Base-by-base conservation (phyloP, 1,140 invertebrate species). In the Amyelois transitella region DNA sequence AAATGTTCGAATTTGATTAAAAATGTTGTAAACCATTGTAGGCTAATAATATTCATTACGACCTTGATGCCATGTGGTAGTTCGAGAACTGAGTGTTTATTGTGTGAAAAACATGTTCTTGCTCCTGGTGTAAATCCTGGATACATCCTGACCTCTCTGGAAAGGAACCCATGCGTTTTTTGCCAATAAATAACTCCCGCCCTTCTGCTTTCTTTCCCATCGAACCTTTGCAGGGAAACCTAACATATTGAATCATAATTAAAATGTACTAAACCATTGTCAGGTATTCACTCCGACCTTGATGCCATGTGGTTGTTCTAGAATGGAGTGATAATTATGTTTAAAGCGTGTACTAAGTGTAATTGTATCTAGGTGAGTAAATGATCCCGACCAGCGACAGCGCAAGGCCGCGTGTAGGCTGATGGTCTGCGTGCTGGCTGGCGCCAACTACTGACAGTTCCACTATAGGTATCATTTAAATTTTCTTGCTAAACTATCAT, bases 291-390 rank as follows among this genome's bases (percentile, higher is more conserved):
- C n/a, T n/a, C n/a, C n/a, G 17, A 14, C 32, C 32, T 38, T 38
- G 32, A 14, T 14, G 32, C 32, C 32, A 38, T 38, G 32, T 38
- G 32, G 32, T 32, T 38, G 32, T 38, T 1, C 2, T 1, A 58
- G 52, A 65, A 55, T 47, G 60, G 47, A 49, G 49, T 53, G 64
- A 50, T 63, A 66, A 60, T 60, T 55, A 66, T 28, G n/a, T 69
- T 67, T 66, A 52, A 51, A 52, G 54, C 45, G 59, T 56, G 57
- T 69, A 62, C 64, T 64, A 54, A 54, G 38, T 72, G 77, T 78
- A 82, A 80, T 75, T 71, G 65, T 78, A 82, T 80, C 73, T 75
- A 73, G 65, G 58, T 58, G 49, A 74, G 78, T 81, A 84, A 81
- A 65, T 68, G 75, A 81, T 81, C 73, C 75, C 61, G 64, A 63